A percentile compares a stretch with the other conserved stretches of the same genome.
phyloP scores from a whole-genome alignment of 2,797 vertebrate species.

The Pteropus rufus region DNA sequence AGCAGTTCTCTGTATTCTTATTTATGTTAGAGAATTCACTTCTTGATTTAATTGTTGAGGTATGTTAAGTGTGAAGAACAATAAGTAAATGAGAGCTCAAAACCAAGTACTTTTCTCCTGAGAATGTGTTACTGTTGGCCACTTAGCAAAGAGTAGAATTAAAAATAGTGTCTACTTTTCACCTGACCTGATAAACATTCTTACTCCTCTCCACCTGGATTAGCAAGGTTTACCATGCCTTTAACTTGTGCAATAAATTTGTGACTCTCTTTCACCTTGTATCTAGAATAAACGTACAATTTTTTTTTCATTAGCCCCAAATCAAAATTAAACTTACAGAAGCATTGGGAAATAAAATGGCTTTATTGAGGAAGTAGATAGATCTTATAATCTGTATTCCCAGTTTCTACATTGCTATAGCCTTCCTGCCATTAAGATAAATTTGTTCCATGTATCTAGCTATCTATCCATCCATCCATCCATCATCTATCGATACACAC shows the following conservation, averaged over 20 bases:
- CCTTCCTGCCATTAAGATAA: not conserved
- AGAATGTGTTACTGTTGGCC: not conserved
- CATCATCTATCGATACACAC: not conserved
- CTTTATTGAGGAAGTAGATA: not conserved
- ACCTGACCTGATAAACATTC: not conserved
- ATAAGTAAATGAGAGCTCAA: not conserved
- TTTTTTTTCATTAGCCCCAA: not conserved
- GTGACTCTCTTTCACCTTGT: not conserved
- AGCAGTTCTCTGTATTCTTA: not conserved
- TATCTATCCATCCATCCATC: no score
- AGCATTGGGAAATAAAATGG: not conserved
- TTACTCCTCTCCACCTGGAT: not conserved
- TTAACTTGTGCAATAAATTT: not conserved
- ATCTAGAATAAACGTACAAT: not conserved
- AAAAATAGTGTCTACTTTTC: not conserved
- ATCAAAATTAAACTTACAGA: not conserved
- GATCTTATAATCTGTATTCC: not conserved
- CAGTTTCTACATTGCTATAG: not conserved
- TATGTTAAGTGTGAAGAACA: not conserved
- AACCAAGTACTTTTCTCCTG: not conserved
- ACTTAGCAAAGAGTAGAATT: not conserved
- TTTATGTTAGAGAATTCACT: not conserved
- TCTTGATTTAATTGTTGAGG: not conserved
- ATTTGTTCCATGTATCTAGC: not conserved
- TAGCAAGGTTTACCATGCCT: not conserved